phyloP scores from a whole-genome alignment of 2,113 vertebrate species.

The Laticauda colubrina region DNA sequence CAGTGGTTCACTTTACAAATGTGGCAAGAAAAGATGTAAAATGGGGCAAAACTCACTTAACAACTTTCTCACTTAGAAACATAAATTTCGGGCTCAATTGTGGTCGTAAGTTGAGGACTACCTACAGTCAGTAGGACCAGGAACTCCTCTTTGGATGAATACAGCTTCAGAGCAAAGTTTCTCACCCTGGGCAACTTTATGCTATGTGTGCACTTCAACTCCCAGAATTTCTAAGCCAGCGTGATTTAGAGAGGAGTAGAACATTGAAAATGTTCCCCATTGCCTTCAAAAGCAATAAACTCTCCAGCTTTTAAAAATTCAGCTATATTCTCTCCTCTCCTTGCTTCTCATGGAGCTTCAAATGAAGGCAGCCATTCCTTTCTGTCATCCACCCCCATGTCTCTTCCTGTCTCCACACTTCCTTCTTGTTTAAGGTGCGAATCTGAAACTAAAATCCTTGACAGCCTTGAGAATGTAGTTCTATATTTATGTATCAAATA shows the following conservation, averaged over 20 bases:
- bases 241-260: neutral
- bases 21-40: too few relatives aligned
- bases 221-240: neutral
- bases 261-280: too few relatives aligned
- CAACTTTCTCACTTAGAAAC: too few relatives aligned
- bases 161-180: neutral
- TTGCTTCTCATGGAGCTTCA: constrained; percentile 40
- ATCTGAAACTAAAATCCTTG: constrained; percentile 1
- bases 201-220: neutral
- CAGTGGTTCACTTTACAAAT: too few relatives aligned
- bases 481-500: constrained; percentile 20
- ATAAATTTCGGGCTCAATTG: too few relatives aligned
- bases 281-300: constrained; percentile 33
- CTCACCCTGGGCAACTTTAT: neutral
- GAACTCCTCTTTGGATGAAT: neutral
- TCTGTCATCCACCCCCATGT: neutral
- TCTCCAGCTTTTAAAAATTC: neutral
- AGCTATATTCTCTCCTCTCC: constrained; percentile 40
- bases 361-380: neutral
- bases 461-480: constrained; percentile 2
- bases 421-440: neutral
- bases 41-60: too few relatives aligned
- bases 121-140: neutral
- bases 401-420: neutral
- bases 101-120: too few relatives aligned